A percentile compares a stretch with the other conserved stretches of the same genome.
These are phyloP conservation scores for Eptesicus fuscus DNA, from an alignment of 2,113 vertebrate genomes.

Conservation along the genomic window DNA sequence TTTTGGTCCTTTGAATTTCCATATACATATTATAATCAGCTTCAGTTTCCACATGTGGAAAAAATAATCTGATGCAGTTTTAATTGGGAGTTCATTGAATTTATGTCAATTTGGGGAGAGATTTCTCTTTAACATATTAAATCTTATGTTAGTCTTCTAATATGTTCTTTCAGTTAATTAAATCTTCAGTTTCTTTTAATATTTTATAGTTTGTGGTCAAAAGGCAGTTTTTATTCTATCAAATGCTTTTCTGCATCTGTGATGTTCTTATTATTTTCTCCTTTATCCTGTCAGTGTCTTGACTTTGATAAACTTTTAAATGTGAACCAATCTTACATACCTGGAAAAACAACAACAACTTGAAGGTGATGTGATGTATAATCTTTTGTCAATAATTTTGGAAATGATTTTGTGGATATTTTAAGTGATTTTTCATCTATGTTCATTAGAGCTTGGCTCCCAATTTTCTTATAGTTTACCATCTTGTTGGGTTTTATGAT, in stretches of 20 bases:
- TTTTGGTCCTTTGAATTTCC: not conserved
- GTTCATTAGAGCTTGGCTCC: not conserved
- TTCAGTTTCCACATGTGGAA: not conserved
- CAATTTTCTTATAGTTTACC: not conserved
- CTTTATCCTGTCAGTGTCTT: not conserved
- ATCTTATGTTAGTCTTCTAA: not conserved
- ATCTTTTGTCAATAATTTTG: not conserved
- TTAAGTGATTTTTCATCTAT: not conserved
- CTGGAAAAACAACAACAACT: not conserved
- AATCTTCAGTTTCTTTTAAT: not conserved
- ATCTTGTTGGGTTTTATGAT: not conserved
- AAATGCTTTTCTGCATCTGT: not conserved
- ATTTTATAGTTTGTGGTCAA: not conserved
- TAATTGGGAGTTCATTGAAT: not conserved
- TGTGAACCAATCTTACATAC: not conserved
- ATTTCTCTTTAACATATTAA: not conserved
- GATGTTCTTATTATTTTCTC: not conserved
- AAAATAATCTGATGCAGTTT: not conserved
- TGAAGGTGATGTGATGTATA: not conserved
- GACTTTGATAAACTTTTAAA: not conserved
- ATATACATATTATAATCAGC: not conserved
- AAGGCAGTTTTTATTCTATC: not conserved
- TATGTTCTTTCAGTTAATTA: not conserved
- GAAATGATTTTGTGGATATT: not conserved
- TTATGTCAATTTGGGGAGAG: not conserved